Percentiles rank a stretch among this genome's conserved stretches.
Conservation (phyloP, 2,113 vertebrate genomes). For the Reinhardtius hippoglossoides region DNA sequence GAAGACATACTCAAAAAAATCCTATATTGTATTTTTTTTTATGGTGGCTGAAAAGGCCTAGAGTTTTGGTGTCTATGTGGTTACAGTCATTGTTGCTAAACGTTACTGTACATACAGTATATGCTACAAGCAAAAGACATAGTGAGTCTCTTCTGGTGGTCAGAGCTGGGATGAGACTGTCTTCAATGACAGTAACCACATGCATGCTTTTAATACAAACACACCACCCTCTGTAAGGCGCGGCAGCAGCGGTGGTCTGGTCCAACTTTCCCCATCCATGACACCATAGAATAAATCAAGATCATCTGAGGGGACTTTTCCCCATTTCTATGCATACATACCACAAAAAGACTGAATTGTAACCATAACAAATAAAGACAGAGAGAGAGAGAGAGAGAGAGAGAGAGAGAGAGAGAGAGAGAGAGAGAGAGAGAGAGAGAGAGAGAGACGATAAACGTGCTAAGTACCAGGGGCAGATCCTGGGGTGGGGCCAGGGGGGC, state of each 20-base stretch:
- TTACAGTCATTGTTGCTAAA: slow-evolving; percentile 1
- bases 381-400: background rate
- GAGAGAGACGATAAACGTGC: no score
- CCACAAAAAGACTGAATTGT: no score
- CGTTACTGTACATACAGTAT: background rate
- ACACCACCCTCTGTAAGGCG: slow-evolving; percentile 24
- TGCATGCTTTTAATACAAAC: slow-evolving; percentile 54
- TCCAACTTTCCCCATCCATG: slow-evolving; percentile 14
- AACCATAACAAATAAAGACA: background rate
- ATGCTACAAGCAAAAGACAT: background rate
- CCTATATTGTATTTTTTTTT: background rate
- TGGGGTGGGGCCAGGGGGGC: no score
- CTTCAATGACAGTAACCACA: slow-evolving; percentile 63
- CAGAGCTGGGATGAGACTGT: slow-evolving; percentile 30
- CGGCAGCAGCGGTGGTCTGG: slow-evolving; percentile 45
- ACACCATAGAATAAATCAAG: slow-evolving; percentile 37
- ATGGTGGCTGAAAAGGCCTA: background rate
- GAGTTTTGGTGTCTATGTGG: slow-evolving; percentile 1
- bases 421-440: background rate
- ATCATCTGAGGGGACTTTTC: slow-evolving; percentile 1
- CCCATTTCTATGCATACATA: background rate
- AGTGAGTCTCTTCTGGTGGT: slow-evolving; percentile 11
- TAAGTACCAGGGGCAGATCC: no score
- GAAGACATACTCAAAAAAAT: background rate
- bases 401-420: background rate